Conservation (phyloP, 2,888 invertebrate species). For the Ornithoptera priamus region DNA sequence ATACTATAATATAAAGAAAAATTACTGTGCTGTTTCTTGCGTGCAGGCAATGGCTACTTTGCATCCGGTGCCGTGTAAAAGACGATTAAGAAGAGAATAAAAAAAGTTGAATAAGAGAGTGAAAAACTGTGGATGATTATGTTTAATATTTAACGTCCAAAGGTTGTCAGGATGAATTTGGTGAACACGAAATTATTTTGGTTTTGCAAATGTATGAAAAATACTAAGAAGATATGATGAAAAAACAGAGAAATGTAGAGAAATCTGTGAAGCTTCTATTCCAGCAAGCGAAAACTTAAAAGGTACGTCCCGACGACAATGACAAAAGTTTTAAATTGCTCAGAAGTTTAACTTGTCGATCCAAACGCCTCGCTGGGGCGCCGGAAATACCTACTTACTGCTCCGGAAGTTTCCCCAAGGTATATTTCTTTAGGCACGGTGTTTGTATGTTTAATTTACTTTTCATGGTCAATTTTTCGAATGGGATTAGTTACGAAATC, state of each 20-base stretch:
- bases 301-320: conserved; percentile 17
- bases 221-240: too few species aligned
- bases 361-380: conserved; percentile 34
- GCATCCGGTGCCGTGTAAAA: too few species aligned
- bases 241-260: not conserved
- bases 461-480: not conserved
- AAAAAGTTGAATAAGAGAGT: too few species aligned
- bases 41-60: too few species aligned
- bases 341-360: conserved; percentile 37
- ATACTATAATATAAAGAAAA: too few species aligned
- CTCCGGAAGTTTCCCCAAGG: conserved; percentile 10
- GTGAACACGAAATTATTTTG: not conserved
- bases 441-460: not conserved
- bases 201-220: not conserved
- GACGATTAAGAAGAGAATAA: too few species aligned
- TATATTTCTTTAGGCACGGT: conserved; percentile 15
- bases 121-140: too few species aligned
- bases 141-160: too few species aligned
- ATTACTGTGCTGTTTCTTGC: too few species aligned
- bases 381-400: conserved; percentile 14
- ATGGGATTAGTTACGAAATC: not conserved
- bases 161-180: too few species aligned
- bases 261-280: not conserved
- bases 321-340: conserved; percentile 24
- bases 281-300: conserved; percentile 5